These are phyloP conservation scores for Melitaea cinxia DNA, from an alignment of 1,140 invertebrate genomes.

Conservation along the genomic window DNA sequence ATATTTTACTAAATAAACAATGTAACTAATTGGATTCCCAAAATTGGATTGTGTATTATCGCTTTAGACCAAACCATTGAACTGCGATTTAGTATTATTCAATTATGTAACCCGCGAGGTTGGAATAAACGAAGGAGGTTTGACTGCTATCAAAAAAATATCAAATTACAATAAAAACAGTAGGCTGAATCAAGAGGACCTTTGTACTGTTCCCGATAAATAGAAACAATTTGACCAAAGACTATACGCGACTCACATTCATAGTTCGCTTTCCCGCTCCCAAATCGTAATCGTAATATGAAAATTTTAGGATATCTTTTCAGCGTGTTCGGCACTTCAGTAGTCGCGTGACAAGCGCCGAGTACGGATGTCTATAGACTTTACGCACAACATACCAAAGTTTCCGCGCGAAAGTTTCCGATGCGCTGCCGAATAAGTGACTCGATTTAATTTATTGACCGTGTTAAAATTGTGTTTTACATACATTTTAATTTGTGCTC, in stretches of 20 bases:
- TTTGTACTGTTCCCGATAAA: slow-evolving; percentile 7
- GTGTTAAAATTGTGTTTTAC: slow-evolving; percentile 44
- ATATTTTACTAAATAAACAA: neutral
- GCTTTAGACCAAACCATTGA: slow-evolving; percentile 2
- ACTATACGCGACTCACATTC: slow-evolving; percentile 42
- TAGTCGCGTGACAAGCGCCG: slow-evolving; percentile 55
- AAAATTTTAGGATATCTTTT: slow-evolving; percentile 56
- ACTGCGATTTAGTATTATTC: slow-evolving; percentile 15
- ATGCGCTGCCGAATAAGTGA: slow-evolving; percentile 17
- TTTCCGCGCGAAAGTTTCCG: slow-evolving; percentile 63
- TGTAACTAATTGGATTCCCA: slow-evolving; percentile 7
- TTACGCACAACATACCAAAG: slow-evolving; percentile 37
- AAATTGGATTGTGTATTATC: slow-evolving; percentile 16
- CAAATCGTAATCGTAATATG: slow-evolving; percentile 53
- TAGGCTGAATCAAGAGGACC: neutral
- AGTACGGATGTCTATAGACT: slow-evolving; percentile 39
- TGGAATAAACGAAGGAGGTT: neutral
- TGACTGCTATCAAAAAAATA: slow-evolving; percentile 6
- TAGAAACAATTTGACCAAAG: slow-evolving; percentile 27
- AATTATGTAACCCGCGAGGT: neutral
- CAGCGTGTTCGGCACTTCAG: slow-evolving; percentile 44
- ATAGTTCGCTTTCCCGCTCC: slow-evolving; percentile 52
- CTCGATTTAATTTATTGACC: slow-evolving; percentile 21
- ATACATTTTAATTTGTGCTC: slow-evolving; percentile 37
- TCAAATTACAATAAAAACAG: slow-evolving; percentile 9